A percentile compares a stretch with the other conserved stretches of the same genome.
These are phyloP conservation scores for Leptoteleia sp. DNA, from an alignment of 1,140 invertebrate genomes.

Conservation along the genomic window DNA sequence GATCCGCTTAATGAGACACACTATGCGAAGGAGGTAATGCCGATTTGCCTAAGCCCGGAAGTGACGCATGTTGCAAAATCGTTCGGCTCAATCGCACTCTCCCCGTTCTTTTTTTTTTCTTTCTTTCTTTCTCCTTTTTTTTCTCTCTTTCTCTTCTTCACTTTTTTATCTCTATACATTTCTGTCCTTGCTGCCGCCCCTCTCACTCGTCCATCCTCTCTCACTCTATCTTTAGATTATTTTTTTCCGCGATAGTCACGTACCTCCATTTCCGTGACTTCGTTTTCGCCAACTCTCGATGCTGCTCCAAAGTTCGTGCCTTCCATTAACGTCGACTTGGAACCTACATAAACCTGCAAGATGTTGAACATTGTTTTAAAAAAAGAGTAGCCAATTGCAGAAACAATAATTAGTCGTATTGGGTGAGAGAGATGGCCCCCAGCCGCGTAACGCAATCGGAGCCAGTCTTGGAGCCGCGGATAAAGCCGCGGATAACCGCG, in stretches of 20 bases:
- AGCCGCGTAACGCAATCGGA: no score
- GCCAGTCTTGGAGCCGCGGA: no score
- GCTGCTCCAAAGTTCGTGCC: conserved; percentile 75
- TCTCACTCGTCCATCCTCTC: not conserved
- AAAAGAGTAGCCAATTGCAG: conserved; percentile 37
- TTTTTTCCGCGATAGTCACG: conserved; percentile 59
- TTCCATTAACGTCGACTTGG: conserved; percentile 76
- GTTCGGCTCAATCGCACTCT: conserved; percentile 20
- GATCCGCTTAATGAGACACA: conserved; percentile 45
- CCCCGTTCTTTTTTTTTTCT: no score
- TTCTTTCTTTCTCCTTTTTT: no score
- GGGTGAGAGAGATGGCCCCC: no score
- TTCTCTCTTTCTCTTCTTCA: not conserved
- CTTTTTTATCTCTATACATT: conserved; percentile 17
- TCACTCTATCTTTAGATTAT: conserved; percentile 5
- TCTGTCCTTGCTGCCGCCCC: not conserved
- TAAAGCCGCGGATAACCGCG: no score
- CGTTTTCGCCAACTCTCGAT: conserved; percentile 75
- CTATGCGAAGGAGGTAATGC: conserved; percentile 36
- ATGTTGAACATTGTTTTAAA: conserved; percentile 49
- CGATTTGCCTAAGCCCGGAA: conserved; percentile 57
- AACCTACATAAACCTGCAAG: conserved; percentile 79
- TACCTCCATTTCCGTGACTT: conserved; percentile 78
- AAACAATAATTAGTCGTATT: no score
- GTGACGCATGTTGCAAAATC: conserved; percentile 51